Base-by-base conservation (phyloP, 2,113 vertebrate species). In the Neolamprologus devosi region DNA sequence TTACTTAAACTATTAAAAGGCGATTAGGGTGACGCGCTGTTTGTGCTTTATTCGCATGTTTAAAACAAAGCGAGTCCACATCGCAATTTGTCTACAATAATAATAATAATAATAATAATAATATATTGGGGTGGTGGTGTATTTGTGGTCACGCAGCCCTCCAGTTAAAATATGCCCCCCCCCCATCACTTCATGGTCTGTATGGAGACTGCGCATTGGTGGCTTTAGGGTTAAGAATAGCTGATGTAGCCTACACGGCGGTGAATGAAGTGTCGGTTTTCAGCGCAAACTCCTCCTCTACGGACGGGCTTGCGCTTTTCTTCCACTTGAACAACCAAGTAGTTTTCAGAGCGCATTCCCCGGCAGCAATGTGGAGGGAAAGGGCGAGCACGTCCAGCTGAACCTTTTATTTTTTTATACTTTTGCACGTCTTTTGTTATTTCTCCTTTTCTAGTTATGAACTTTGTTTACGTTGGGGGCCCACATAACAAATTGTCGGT, bases 261-360 rank as follows among this genome's bases (percentile, higher is more conserved):
- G 9, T 95, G 94, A 95, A 95, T 95, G 89, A 93, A 96, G 96
- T 95, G 95, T 96, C 95, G 95, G 93, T 94, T 97, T 97, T 96
- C 96, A 96, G 91, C 57, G 42, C 84, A 83, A 95, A 96, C 96
- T 95, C 96, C 96, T 95, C 96, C 96, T 96, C 96, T 94, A 89
- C 89, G 93, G 92, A 93, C 94, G 80, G 87, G 92, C 94, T 65
- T 94, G 95, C 91, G 92, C 92, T 92, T 93, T 94, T 93, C 94
- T 94, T 95, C 95, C 95, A 95, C 93, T 96, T 94, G 60, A 96
- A 92, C 94, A 88, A 92, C 92, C 94, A 92, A 94, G 92, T 95
- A 89, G 91, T 95, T 95, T 93, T 91, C 92, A 84, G 91, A 94
- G 94, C 94, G 92, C 96, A 96, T 95, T 96, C 95, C 94, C 94